Percentiles rank a stretch among this genome's conserved stretches.
phyloP scores from a whole-genome alignment of 1,140 invertebrate genomes.

The Arion vulgaris region DNA sequence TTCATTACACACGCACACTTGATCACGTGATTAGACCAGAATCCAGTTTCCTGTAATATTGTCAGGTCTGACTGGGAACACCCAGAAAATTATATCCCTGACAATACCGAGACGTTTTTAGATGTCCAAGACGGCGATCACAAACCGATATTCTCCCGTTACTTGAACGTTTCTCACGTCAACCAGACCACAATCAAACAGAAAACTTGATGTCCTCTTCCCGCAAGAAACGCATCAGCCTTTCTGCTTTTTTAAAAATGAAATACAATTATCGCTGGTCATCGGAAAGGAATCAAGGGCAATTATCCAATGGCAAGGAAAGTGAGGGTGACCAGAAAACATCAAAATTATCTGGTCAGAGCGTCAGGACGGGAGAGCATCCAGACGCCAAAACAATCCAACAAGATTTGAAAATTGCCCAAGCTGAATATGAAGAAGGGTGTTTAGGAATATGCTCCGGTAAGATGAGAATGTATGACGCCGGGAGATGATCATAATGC shows the following conservation, averaged over 20 bases:
- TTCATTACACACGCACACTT: neutral
- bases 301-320: neutral
- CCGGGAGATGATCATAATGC: neutral
- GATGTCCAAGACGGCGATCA: neutral
- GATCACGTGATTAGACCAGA: constrained; percentile 28
- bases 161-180: constrained; percentile 21
- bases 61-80: constrained; percentile 20
- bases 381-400: constrained; percentile 24
- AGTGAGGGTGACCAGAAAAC: neutral
- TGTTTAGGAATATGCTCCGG: constrained; percentile 14
- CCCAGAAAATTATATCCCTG: constrained; percentile 26
- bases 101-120: neutral
- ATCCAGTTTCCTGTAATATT: constrained; percentile 9
- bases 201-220: neutral
- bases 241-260: constrained; percentile 22
- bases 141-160: neutral
- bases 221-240: constrained; percentile 10
- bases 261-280: constrained; percentile 36
- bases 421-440: constrained; percentile 30
- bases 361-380: constrained; percentile 18
- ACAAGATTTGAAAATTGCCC: constrained; percentile 35
- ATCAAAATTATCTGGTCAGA: constrained; percentile 31
- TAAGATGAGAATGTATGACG: constrained; percentile 5
- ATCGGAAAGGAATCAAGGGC: constrained; percentile 15
- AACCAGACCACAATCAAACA: constrained; percentile 2